Evolutionary conservation across 2,888 invertebrate genomes (phyloP), one percentile per base, ranked within the genome.

Genomic region (Watsonalla cultraria): DNA sequence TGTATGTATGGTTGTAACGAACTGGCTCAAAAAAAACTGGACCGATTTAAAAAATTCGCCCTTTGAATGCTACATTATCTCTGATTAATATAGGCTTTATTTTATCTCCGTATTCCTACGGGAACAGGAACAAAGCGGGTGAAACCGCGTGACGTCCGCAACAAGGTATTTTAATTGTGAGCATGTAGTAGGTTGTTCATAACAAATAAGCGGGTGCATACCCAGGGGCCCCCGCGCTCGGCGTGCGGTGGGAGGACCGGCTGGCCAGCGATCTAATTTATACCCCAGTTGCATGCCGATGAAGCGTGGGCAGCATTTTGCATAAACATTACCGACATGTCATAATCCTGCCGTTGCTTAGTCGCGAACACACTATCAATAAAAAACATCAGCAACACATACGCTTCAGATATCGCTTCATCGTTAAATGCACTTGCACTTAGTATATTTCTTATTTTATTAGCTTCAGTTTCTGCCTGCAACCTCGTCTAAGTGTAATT

Each of bases 201-300:
- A 42, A 11, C 42, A 42, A 42, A 42, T 42, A 5, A 11, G 2
- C 11, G 9, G 42, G 42, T 42, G 42, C 11, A 42, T 0, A 11
- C 35, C 13, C 37, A 35, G 37, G 35, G 37, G 37, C 14, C 49
- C 42, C 11, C 7, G 13, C 42, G 42, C 51, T 50, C 45, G 48
- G 59, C 59, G 64, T 54, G 55, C 62, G 60, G 86, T 86, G 82
- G 85, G 85, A 75, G 85, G 74, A 82, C 82, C 78, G 74, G 81
- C 67, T 64, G 45, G 33, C 72, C 68, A 62, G 69, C 65, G 70
- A 69, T 72, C 74, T 77, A 76, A 80, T 83, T 82, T 80, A 82
- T 80, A 78, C 72, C 79, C 77, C 70, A 80, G 78, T 76, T 82
- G 79, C 85, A 85, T 84, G 75, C 73, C 78, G 80, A 85, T 82